Conservation (phyloP, 2,113 vertebrate species). For the Cephalophus harveyi region DNA sequence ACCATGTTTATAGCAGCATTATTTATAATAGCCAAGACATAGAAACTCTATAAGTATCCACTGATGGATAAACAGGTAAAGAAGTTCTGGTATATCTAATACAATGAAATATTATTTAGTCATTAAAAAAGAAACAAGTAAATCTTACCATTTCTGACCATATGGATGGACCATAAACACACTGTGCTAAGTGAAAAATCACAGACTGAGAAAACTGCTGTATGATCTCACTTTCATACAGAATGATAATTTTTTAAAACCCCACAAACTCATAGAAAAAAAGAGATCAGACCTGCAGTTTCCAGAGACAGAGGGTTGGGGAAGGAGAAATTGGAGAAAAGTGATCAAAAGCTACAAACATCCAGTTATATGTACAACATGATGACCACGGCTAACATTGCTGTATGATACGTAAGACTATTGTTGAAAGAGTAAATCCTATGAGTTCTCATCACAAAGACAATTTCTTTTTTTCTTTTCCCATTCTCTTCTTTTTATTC, state of each 20-base stretch:
- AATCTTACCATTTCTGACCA: neutral
- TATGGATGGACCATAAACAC: neutral
- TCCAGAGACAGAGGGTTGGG: neutral
- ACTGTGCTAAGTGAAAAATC: neutral
- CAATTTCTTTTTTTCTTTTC: neutral
- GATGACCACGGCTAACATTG: no score
- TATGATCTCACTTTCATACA: neutral
- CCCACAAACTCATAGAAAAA: neutral
- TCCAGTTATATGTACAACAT: neutral
- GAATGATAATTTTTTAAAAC: neutral
- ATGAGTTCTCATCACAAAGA: neutral
- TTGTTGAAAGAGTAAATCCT: neutral
- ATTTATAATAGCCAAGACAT: neutral
- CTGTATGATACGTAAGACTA: fast-evolving
- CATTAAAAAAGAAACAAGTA: neutral
- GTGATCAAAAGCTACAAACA: neutral
- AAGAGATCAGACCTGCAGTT: neutral
- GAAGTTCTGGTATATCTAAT: neutral
- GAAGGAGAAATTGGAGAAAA: neutral
- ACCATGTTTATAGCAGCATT: neutral
- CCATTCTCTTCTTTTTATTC: neutral
- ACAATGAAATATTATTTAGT: neutral
- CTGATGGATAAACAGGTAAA: neutral
- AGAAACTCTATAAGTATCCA: neutral
- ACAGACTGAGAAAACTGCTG: neutral